phyloP scores from a whole-genome alignment of 2,113 vertebrate genomes.

The Noturus placidus region DNA sequence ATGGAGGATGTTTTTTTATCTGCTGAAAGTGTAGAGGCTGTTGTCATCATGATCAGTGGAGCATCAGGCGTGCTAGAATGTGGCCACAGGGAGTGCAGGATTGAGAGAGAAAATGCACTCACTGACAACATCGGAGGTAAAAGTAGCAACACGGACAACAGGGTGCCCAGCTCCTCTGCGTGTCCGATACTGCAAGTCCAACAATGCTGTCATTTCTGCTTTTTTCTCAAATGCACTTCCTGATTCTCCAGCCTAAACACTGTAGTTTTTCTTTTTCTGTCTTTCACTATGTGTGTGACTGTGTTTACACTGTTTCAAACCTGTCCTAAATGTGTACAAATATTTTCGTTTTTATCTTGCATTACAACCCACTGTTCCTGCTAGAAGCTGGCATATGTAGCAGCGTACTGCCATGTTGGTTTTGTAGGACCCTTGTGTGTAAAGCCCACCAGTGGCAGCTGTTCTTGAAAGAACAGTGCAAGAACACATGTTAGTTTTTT shows the following conservation, averaged over 20 bases:
- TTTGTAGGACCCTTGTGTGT: not conserved
- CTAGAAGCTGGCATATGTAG: not conserved
- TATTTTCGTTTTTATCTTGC: not conserved
- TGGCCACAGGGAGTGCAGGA: constrained; percentile 40
- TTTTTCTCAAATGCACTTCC: constrained; percentile 10
- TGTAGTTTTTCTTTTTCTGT: not conserved
- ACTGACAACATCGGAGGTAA: constrained; percentile 37
- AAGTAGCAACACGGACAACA: constrained; percentile 41
- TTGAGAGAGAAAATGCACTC: constrained; percentile 45
- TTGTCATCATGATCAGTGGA: constrained; percentile 46
- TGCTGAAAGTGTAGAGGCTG: constrained; percentile 44
- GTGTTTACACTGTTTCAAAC: constrained; percentile 13
- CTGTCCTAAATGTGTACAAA: not conserved
- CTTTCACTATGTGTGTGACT: not conserved
- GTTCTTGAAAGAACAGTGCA: not conserved
- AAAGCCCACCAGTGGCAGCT: constrained; percentile 1
- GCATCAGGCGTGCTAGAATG: constrained; percentile 42
- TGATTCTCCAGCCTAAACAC: constrained; percentile 1
- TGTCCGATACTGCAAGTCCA: constrained; percentile 5
- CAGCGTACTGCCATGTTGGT: constrained; percentile 2
- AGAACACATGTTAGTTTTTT: constrained; percentile 24
- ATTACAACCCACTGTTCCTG: constrained; percentile 4
- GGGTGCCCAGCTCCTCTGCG: constrained; percentile 23
- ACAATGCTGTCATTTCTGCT: constrained; percentile 33
- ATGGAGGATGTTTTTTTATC: constrained; percentile 37